Evolutionary conservation across 2,888 invertebrate genomes (phyloP), one percentile per base, ranked within the genome.

Genomic region (Ligdia adustata): DNA sequence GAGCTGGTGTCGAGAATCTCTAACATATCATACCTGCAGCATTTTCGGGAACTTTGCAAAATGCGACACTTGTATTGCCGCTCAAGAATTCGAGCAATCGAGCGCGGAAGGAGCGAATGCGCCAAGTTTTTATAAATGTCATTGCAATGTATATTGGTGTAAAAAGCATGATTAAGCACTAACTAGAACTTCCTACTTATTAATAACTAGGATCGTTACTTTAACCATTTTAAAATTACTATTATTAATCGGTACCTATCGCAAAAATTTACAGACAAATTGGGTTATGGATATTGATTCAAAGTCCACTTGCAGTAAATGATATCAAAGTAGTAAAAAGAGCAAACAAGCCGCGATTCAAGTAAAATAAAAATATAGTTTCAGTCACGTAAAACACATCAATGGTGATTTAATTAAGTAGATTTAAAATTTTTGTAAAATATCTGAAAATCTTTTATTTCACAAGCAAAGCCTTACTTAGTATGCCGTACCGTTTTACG

Each of bases 131-230:
- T 62, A 96, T 85, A 79, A 95, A 93, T 54, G 96, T 96, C 70
- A 96, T 94, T 71, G 95, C 94, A 87, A 95, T 94, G 79, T 96
- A 96, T 82, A 94, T 95, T 39, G 96, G 85, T 24, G 96, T 96
- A 66, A 96, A 92, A 76, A 96, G 82, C 95, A 95, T 95, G 56
- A 52, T 86, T 41, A 42, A 40, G 32, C 35, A 37, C 32, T 52
- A 31, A 9, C 20, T 32, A 48, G 22, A 44, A 35, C 40, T 50
- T 14, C 12, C 15, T 37, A 29, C 27, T 31, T 7, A 29, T 29
- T 42, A 9, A 26, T 31, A 13, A 16, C 15, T 5, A 16, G 4
- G 4, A 33, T 9, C 28, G 34, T 31, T 27, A 26, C 11, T n/a
- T 14, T 50, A 41, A 62, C 44, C 41, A 22, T 50, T 57, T 64